Percentiles rank a stretch among this genome's conserved stretches.
phyloP scores from a whole-genome alignment of 2,888 invertebrate species.

The Apamea monoglypha region DNA sequence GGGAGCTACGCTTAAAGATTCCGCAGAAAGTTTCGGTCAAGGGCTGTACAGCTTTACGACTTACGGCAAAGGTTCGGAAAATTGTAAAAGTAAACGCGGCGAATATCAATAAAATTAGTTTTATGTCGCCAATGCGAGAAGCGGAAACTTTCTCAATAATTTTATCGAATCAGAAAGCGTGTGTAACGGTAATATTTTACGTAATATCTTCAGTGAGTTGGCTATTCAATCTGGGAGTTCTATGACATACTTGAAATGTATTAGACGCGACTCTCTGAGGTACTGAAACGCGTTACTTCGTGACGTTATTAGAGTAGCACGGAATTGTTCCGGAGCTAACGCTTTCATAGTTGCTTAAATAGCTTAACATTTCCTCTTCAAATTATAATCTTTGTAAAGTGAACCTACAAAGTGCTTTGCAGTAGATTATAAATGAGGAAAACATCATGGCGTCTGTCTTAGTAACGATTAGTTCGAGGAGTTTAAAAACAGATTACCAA shows the following conservation, averaged over 20 bases:
- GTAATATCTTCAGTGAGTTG: slow-evolving; percentile 53
- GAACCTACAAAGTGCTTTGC: not conserved
- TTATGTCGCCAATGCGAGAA: slow-evolving; percentile 69
- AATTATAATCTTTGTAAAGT: slow-evolving; percentile 25
- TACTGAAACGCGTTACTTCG: slow-evolving; percentile 48
- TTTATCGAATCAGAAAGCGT: slow-evolving; percentile 68
- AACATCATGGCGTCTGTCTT: not conserved
- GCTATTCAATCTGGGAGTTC: slow-evolving; percentile 52
- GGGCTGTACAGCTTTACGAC: slow-evolving; percentile 75
- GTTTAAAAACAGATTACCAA: not conserved
- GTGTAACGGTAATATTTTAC: slow-evolving; percentile 52
- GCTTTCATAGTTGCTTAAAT: slow-evolving; percentile 23
- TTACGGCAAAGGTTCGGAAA: slow-evolving; percentile 67
- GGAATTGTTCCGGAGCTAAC: slow-evolving; percentile 32
- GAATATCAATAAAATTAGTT: slow-evolving; percentile 77
- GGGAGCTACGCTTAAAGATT: slow-evolving; percentile 65
- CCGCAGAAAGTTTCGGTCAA: slow-evolving; percentile 74
- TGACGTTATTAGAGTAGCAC: slow-evolving; percentile 38
- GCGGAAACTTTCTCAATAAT: slow-evolving; percentile 70
- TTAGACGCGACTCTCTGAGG: slow-evolving; percentile 43
- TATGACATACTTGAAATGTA: slow-evolving; percentile 57
- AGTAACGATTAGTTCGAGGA: not conserved
- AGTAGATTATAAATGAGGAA: not conserved
- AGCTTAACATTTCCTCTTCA: slow-evolving; percentile 25
- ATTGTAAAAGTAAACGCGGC: slow-evolving; percentile 72